These are phyloP conservation scores for Paramisgurnus dabryanus DNA, from an alignment of 2,113 vertebrate genomes.

Conservation along the genomic window DNA sequence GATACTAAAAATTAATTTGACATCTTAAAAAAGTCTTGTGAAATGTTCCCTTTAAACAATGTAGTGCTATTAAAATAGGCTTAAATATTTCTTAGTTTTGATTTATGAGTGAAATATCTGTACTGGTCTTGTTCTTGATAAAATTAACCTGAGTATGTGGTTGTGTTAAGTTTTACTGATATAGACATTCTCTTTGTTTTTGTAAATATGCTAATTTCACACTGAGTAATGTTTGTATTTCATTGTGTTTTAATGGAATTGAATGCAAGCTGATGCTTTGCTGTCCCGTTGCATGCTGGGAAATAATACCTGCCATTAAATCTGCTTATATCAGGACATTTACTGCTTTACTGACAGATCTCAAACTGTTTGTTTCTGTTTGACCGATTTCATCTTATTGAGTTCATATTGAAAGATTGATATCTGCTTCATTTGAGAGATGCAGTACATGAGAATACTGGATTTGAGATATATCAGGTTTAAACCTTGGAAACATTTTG, in stretches of 20 bases:
- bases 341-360: not conserved
- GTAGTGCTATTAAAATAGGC: too few species aligned
- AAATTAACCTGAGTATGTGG: too few species aligned
- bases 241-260: constrained; percentile 7
- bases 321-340: constrained; percentile 2
- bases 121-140: too few species aligned
- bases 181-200: too few species aligned
- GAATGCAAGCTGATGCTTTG: constrained; percentile 38
- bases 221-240: too few species aligned
- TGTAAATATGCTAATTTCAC: too few species aligned
- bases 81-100: too few species aligned
- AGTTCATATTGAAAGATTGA: not conserved
- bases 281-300: constrained; percentile 45
- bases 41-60: too few species aligned
- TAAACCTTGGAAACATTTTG: constrained; percentile 12
- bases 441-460: not conserved
- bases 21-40: too few species aligned
- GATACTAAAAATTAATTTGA: too few species aligned
- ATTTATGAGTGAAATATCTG: too few species aligned
- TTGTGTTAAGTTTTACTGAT: too few species aligned
- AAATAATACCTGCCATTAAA: constrained; percentile 10
- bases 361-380: not conserved
- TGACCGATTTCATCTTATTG: constrained; percentile 1
- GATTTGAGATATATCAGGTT: constrained; percentile 11
- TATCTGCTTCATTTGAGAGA: not conserved